These are phyloP conservation scores for Sapayoa aenigma DNA, from an alignment of 2,113 vertebrate genomes.

Conservation along the genomic window DNA sequence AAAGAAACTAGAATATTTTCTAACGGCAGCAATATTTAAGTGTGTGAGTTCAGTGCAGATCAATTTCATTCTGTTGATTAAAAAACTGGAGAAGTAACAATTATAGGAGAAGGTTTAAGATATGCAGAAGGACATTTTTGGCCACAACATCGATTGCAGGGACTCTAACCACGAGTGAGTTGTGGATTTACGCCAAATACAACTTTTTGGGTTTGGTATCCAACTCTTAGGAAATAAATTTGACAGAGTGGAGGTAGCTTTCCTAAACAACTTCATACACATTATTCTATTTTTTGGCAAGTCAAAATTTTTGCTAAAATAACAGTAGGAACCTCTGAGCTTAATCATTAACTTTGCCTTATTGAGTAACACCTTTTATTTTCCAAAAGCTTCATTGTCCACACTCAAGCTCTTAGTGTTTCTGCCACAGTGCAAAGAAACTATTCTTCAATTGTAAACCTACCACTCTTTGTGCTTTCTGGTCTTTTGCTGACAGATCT, in stretches of 20 bases:
- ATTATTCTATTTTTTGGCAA: neutral
- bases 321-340: neutral
- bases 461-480: neutral
- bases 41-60: neutral
- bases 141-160: neutral
- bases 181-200: neutral
- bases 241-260: neutral
- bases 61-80: neutral
- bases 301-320: neutral
- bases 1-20: neutral
- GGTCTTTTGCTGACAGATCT: conserved; percentile 40
- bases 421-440: neutral
- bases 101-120: neutral
- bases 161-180: neutral
- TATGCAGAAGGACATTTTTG: neutral
- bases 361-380: neutral
- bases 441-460: neutral
- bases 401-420: neutral
- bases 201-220: neutral
- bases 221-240: neutral
- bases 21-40: neutral
- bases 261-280: neutral
- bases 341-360: neutral
- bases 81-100: neutral
- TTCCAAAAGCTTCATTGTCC: neutral